A percentile compares a stretch with the other conserved stretches of the same genome.
Evolutionary conservation across 35 echinoderm and acorn worm species (phyloP).

Genomic region (Amphiura filiformis): DNA sequence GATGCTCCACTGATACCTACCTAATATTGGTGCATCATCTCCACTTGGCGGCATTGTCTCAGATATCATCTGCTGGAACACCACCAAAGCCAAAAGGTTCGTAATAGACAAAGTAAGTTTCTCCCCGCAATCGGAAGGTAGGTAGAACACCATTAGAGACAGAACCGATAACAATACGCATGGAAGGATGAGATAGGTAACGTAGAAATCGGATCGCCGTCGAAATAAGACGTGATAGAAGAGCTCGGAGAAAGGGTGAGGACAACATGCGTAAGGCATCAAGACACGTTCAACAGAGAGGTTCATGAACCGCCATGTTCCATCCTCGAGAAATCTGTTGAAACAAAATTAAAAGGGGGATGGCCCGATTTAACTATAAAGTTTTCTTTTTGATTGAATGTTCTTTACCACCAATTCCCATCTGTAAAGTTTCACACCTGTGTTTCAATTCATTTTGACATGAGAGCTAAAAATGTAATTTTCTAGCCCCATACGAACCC

Average conservation of each 20-base stretch:
- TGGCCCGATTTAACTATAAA: no score
- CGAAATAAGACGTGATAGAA: not conserved
- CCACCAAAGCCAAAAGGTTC: not conserved
- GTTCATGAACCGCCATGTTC: conserved; percentile 1
- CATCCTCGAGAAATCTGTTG: not conserved
- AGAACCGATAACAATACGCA: not conserved
- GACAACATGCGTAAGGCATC: not conserved
- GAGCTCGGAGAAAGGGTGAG: not conserved
- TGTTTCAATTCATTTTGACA: no score
- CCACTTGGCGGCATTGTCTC: not conserved
- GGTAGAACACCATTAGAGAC: not conserved
- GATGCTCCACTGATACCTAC: no score
- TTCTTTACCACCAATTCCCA: no score
- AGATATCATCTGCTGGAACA: not conserved
- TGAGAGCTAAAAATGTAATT: no score
- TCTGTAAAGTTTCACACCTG: no score
- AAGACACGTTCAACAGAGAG: not conserved
- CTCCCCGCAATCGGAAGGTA: not conserved
- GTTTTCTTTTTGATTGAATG: no score
- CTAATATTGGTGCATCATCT: not conserved
- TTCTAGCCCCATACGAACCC: no score
- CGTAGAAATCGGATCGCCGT: not conserved
- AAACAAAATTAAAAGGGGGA: no score
- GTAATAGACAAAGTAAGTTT: not conserved
- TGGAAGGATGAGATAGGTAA: not conserved